These are phyloP conservation scores for Paraplagusia blochii DNA, from an alignment of 2,113 vertebrate genomes.

Conservation along the genomic window DNA sequence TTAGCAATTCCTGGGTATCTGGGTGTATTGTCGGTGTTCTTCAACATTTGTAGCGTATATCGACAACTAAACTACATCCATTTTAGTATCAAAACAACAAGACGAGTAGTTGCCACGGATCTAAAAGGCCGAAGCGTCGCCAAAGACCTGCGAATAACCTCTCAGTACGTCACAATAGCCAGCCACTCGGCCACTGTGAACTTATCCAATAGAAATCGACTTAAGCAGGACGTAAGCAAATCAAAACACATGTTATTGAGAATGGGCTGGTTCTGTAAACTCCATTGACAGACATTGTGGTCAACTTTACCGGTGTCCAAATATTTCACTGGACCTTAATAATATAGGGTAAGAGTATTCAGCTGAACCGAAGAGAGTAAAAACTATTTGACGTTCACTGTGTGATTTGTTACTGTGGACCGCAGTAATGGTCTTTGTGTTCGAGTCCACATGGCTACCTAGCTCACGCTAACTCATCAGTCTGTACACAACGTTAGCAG, in stretches of 20 bases:
- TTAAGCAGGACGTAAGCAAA: constrained; percentile 20
- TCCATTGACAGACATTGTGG: constrained; percentile 54
- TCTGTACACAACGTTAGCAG: constrained; percentile 31
- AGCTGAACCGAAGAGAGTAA: too few species aligned
- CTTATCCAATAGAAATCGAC: constrained; percentile 30
- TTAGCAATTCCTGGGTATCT: too few species aligned
- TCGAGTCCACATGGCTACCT: constrained; percentile 64
- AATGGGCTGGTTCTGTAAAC: constrained; percentile 49
- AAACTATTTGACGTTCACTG: accelerated
- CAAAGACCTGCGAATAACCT: too few species aligned
- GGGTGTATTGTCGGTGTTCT: too few species aligned
- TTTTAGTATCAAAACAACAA: too few species aligned
- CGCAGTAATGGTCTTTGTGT: constrained; percentile 31
- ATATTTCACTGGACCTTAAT: too few species aligned
- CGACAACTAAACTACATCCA: too few species aligned
- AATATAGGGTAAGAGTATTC: too few species aligned
- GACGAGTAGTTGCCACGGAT: too few species aligned
- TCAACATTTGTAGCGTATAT: too few species aligned
- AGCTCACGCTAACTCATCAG: constrained; percentile 21
- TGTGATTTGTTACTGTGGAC: not conserved
- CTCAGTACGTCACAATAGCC: constrained; percentile 4
- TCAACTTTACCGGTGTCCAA: constrained; percentile 66
- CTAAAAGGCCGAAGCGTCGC: constrained; percentile 30
- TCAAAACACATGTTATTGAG: not conserved
- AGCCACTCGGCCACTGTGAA: not conserved